A percentile compares a stretch with the other conserved stretches of the same genome.
These are phyloP conservation scores for Sebastes goodei DNA, from an alignment of 2,797 vertebrate genomes.

Conservation along the genomic window DNA sequence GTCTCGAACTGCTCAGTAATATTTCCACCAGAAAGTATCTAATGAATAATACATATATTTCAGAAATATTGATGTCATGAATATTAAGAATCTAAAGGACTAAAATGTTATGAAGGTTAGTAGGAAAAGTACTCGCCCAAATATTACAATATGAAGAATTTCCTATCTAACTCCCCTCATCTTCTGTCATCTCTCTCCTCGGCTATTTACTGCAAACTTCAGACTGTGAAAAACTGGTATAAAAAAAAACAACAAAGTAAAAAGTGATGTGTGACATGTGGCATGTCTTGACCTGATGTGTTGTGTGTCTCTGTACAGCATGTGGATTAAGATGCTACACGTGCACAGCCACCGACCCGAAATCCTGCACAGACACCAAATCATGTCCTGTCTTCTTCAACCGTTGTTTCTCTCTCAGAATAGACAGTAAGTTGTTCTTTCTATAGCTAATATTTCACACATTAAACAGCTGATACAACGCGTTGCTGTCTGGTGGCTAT, in stretches of 20 bases:
- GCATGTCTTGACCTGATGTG: neutral
- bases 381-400: conserved; percentile 35
- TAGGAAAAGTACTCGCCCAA: too few species aligned
- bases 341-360: conserved; percentile 20
- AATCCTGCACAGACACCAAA: conserved; percentile 52
- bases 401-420: conserved; percentile 52
- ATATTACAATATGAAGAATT: neutral
- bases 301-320: conserved; percentile 47
- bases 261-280: neutral
- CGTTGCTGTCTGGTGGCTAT: neutral
- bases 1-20: too few species aligned
- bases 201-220: neutral
- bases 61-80: too few species aligned
- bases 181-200: neutral
- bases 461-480: neutral
- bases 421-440: neutral
- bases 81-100: too few species aligned
- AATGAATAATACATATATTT: too few species aligned
- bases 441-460: neutral
- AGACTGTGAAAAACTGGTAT: neutral
- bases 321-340: conserved; percentile 65
- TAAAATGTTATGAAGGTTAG: too few species aligned
- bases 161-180: neutral
- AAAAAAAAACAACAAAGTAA: neutral
- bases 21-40: too few species aligned